Conservation (phyloP, 2,888 invertebrate species). For the Himalopsyche kuldschensis region DNA sequence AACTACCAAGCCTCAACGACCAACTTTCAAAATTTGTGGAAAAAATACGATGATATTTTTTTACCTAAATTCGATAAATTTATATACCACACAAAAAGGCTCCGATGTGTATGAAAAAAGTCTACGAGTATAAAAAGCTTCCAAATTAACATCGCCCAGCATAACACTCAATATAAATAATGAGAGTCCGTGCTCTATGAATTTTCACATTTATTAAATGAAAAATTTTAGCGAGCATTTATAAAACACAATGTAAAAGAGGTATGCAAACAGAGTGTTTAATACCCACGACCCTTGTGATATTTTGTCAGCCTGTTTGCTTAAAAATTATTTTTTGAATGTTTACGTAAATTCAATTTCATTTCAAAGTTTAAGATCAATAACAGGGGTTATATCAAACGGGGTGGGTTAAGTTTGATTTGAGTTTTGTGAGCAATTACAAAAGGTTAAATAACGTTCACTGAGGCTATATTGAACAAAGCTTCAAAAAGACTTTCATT, state of each 20-base stretch:
- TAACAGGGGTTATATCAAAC: background rate
- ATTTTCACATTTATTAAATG: background rate
- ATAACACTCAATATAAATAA: background rate
- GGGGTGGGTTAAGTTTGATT: background rate
- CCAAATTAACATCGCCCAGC: background rate
- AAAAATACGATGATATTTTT: too few species aligned
- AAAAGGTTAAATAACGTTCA: background rate
- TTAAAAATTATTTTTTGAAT: constrained; percentile 7
- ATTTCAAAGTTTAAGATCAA: constrained; percentile 9
- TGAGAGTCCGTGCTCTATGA: background rate
- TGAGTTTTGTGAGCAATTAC: background rate
- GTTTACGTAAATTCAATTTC: constrained; percentile 13
- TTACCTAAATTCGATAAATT: too few species aligned
- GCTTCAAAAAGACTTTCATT: background rate
- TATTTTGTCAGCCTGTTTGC: constrained; percentile 12
- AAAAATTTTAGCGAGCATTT: background rate
- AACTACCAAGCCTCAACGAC: too few species aligned
- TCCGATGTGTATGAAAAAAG: background rate
- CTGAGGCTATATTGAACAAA: background rate
- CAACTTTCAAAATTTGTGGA: too few species aligned
- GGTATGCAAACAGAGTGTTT: background rate
- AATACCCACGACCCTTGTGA: background rate
- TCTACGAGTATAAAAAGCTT: background rate
- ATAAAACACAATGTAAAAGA: background rate
- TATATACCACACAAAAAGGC: too few species aligned